Evolutionary conservation across 2,888 invertebrate species (phyloP).

Genomic region (Drosophila pegasa): DNA sequence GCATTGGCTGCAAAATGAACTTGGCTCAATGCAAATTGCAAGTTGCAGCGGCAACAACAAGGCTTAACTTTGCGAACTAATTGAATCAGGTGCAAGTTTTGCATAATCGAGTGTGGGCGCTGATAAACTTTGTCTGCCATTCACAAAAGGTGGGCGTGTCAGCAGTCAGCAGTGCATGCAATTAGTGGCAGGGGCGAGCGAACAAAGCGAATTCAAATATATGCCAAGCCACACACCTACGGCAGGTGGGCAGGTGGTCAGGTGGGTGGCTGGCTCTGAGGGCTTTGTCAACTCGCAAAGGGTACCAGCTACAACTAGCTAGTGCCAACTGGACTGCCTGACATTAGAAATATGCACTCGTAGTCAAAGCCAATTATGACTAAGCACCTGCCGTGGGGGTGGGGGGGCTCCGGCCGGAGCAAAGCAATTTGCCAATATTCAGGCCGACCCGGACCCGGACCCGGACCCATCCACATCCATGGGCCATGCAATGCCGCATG

Average conservation of each 20-base stretch:
- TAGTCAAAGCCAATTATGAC: conserved; percentile 51
- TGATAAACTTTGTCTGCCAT: conserved; percentile 40
- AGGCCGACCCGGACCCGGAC: no score
- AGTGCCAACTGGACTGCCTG: conserved; percentile 24
- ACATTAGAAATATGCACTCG: conserved; percentile 45
- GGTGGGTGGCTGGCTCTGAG: background rate
- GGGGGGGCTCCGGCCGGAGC: background rate
- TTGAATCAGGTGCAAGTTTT: conserved; percentile 48
- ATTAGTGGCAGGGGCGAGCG: conserved; percentile 45
- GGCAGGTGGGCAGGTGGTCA: background rate
- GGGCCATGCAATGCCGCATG: background rate
- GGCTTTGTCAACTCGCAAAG: conserved; percentile 30
- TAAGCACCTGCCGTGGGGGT: conserved; percentile 40
- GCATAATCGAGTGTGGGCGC: conserved; percentile 30
- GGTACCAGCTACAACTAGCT: background rate
- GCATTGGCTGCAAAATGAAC: background rate
- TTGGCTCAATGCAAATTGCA: background rate
- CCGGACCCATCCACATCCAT: no score
- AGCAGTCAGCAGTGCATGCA: conserved; percentile 47
- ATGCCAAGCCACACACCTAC: conserved; percentile 4
- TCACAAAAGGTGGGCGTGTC: conserved; percentile 38
- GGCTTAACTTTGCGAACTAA: conserved; percentile 41
- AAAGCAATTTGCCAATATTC: conserved; percentile 45
- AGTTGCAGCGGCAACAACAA: background rate
- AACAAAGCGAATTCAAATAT: conserved; percentile 14